A percentile compares a stretch with the other conserved stretches of the same genome.
Evolutionary conservation across 2,113 vertebrate species (phyloP).

Genomic region (Arvicanthis niloticus): DNA sequence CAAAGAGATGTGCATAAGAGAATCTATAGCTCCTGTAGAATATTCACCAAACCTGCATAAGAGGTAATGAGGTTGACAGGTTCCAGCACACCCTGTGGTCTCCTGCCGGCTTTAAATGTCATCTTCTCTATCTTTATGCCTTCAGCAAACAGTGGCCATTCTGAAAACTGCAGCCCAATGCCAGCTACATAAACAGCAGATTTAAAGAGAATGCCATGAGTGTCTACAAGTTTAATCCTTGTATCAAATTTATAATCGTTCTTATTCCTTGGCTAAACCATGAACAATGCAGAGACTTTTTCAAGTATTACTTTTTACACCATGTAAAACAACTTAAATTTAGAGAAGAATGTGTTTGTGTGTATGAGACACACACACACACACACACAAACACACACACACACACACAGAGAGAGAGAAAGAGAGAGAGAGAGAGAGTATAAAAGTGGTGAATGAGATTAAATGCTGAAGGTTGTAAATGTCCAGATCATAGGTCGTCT

Average conservation of each 20-base stretch:
- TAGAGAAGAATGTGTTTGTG: neutral
- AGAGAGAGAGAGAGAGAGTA: neutral
- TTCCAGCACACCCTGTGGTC: neutral
- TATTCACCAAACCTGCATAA: neutral
- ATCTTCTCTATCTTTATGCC: neutral
- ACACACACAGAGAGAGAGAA: neutral
- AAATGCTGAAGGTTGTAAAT: neutral
- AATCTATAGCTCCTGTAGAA: neutral
- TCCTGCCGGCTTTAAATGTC: neutral
- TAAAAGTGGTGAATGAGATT: neutral
- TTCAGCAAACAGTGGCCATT: neutral
- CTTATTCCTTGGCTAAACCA: conserved; percentile 19
- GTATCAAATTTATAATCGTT: neutral
- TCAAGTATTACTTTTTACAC: conserved; percentile 32
- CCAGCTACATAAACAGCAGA: neutral
- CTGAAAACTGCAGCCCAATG: neutral
- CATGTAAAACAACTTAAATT: neutral
- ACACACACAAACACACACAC: no score
- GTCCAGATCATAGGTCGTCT: neutral
- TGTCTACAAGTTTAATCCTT: conserved; percentile 22
- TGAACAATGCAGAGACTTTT: neutral
- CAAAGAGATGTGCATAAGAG: neutral
- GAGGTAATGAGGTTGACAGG: neutral
- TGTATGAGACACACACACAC: no score
- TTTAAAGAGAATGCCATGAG: neutral